Conservation (phyloP, 2,888 invertebrate species). For the Drosophila flavopinicola region DNA sequence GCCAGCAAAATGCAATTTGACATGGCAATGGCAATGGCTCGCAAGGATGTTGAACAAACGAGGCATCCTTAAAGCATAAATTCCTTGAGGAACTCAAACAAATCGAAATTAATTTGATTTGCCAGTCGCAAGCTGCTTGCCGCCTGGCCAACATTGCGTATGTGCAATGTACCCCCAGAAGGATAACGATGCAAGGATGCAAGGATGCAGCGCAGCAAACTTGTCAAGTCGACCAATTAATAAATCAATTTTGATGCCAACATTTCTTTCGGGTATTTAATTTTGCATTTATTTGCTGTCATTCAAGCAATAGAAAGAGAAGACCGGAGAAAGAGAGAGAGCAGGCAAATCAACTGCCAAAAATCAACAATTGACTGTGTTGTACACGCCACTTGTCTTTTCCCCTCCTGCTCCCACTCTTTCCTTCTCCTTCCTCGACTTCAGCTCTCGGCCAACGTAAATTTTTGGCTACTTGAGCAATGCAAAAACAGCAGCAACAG, state of each 20-base stretch:
- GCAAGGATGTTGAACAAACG: slow-evolving; percentile 15
- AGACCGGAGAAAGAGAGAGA: background rate
- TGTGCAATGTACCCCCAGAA: slow-evolving; percentile 35
- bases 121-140: slow-evolving; percentile 1
- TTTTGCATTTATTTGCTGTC: slow-evolving; percentile 61
- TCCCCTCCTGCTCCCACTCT: background rate
- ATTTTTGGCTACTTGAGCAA: slow-evolving; percentile 13
- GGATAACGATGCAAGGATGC: no score
- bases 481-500: slow-evolving; percentile 24
- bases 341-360: slow-evolving; percentile 23
- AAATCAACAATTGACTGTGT: slow-evolving; percentile 32
- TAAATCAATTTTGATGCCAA: slow-evolving; percentile 66
- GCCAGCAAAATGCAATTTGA: slow-evolving; percentile 51
- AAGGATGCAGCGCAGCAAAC: no score
- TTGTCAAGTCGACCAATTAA: slow-evolving; percentile 74
- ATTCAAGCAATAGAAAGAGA: background rate
- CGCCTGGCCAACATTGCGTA: slow-evolving; percentile 11
- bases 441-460: background rate
- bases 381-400: background rate
- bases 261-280: slow-evolving; percentile 52
- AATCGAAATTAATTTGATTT: slow-evolving; percentile 72
- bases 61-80: slow-evolving; percentile 42
- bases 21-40: slow-evolving; percentile 47
- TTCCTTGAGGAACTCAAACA: slow-evolving; percentile 67
- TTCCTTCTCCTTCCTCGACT: background rate